Percentiles rank a stretch among this genome's conserved stretches.
Conservation (phyloP, 1,140 invertebrate species). For the Araneus ventricosus region DNA sequence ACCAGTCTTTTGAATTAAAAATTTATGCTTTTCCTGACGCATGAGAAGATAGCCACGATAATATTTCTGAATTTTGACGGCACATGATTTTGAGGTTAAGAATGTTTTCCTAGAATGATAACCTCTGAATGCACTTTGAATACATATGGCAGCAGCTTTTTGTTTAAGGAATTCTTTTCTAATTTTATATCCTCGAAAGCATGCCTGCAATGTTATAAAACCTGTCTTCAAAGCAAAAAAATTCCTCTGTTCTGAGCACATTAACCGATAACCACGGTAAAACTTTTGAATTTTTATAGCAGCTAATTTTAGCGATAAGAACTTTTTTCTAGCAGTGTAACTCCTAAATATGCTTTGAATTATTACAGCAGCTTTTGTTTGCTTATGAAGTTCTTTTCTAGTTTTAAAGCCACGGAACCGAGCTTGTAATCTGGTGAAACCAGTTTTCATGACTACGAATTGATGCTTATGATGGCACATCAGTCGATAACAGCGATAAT, state of each 20-base stretch:
- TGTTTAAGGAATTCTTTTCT: slow-evolving; percentile 48
- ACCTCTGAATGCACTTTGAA: slow-evolving; percentile 23
- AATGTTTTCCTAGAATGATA: neutral
- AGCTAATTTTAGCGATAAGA: neutral
- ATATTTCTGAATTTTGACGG: slow-evolving; percentile 6
- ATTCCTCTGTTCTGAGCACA: neutral
- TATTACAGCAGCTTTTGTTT: neutral
- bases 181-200: neutral
- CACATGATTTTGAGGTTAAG: neutral
- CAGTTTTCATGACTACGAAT: neutral
- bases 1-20: neutral
- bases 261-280: neutral
- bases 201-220: neutral
- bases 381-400: neutral
- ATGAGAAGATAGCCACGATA: neutral
- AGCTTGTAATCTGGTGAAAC: slow-evolving; percentile 24
- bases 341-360: neutral
- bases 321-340: neutral
- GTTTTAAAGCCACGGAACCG: neutral
- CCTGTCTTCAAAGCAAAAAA: neutral
- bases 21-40: neutral
- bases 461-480: neutral
- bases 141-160: slow-evolving; percentile 59
- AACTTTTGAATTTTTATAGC: neutral
- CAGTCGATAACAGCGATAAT: slow-evolving; percentile 21